Percentiles rank a stretch among this genome's conserved stretches.
phyloP scores from a whole-genome alignment of 2,113 vertebrate genomes.

The Cebidichthys violaceus region DNA sequence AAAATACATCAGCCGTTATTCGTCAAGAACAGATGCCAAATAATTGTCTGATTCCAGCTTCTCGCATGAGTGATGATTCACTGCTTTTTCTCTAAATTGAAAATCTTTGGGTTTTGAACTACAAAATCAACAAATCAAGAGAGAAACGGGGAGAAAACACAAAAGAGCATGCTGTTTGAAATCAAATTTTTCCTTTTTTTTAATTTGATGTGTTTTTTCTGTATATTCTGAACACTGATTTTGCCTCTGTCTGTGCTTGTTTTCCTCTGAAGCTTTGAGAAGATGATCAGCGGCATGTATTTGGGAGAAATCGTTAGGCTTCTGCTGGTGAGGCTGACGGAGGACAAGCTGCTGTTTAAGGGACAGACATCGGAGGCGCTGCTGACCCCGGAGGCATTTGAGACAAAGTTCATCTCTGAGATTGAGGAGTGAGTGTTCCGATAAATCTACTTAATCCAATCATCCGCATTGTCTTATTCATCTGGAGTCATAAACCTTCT shows the following conservation, averaged over 20 bases:
- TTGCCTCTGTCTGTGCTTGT: background rate
- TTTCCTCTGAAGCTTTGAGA: slow-evolving; percentile 87
- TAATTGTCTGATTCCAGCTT: background rate
- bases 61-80: background rate
- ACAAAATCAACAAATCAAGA: too few species aligned
- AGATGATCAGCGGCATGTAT: slow-evolving; percentile 89
- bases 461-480: background rate
- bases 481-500: background rate
- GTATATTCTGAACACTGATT: background rate
- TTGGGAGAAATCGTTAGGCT: slow-evolving; percentile 87
- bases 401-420: slow-evolving; percentile 81
- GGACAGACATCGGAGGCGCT: slow-evolving; percentile 62
- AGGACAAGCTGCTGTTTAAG: slow-evolving; percentile 78
- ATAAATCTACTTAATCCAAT: background rate
- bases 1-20: too few species aligned
- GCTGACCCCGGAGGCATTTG: slow-evolving; percentile 60
- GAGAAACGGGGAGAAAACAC: too few species aligned
- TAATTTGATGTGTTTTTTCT: background rate
- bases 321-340: slow-evolving; percentile 77
- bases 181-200: background rate
- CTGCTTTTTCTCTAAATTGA: background rate
- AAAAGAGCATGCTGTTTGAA: too few species aligned
- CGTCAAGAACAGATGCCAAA: background rate
- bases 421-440: slow-evolving; percentile 82
- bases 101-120: background rate